Evolutionary conservation across 2,797 vertebrate species (phyloP).

Genomic region (Hydrolagus colliei): DNA sequence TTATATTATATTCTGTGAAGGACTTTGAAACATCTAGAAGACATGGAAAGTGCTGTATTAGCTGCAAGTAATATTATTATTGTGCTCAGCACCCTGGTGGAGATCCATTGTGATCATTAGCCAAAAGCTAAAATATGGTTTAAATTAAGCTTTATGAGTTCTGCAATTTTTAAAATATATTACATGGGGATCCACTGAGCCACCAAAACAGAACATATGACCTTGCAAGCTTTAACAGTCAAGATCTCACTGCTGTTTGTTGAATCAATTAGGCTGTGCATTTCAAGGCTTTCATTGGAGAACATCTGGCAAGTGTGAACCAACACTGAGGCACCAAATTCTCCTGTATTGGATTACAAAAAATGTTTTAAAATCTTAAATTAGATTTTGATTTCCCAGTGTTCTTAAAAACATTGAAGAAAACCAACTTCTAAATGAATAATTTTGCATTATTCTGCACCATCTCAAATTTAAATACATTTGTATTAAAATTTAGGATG

Average conservation of each 20-base stretch:
- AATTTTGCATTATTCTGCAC: no score
- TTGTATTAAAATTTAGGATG: no score
- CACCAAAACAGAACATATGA: neutral
- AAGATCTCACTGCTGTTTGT: no score
- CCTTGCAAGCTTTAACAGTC: neutral
- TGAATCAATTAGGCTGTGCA: neutral
- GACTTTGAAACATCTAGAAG: no score
- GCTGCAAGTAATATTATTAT: neutral
- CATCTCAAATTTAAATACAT: no score
- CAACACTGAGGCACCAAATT: no score
- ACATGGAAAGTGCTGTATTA: no score
- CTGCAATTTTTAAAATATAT: neutral
- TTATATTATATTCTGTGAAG: no score
- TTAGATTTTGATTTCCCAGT: no score
- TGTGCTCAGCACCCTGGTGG: neutral
- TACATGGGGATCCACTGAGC: neutral
- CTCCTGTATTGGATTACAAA: neutral
- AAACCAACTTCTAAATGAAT: no score
- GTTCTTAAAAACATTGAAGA: no score
- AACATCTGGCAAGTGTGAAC: neutral
- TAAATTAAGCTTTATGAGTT: conserved; percentile 1
- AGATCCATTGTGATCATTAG: neutral
- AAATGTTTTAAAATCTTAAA: no score
- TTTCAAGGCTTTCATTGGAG: neutral
- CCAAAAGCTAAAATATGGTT: neutral